Percentiles rank a stretch among this genome's conserved stretches.
These are phyloP conservation scores for Drosophila suboccidentalis DNA, from an alignment of 2,888 invertebrate genomes.

Conservation along the genomic window DNA sequence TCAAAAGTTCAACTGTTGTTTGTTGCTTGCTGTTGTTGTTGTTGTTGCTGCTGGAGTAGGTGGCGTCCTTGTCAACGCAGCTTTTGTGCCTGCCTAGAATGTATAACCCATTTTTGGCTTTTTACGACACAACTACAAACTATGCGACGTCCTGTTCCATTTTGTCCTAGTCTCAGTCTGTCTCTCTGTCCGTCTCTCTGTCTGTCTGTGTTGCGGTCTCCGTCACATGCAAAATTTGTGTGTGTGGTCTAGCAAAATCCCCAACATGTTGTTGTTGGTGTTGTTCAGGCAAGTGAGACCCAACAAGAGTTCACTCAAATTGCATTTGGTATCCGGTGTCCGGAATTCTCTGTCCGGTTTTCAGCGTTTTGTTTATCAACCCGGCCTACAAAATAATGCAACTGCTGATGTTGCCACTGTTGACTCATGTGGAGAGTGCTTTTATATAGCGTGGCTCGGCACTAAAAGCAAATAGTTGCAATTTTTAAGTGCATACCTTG, in stretches of 20 bases:
- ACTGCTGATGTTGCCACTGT: conserved; percentile 11
- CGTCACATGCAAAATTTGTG: conserved; percentile 73
- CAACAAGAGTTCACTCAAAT: conserved; percentile 80
- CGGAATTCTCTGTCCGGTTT: conserved; percentile 29
- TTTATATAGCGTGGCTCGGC: conserved; percentile 39
- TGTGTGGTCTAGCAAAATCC: conserved; percentile 62
- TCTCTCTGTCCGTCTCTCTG: conserved; percentile 24
- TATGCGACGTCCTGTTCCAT: conserved; percentile 31
- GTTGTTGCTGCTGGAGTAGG: conserved; percentile 50
- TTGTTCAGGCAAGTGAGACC: conserved; percentile 72
- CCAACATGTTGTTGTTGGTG: conserved; percentile 57
- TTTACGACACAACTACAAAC: conserved; percentile 74
- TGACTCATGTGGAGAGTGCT: conserved; percentile 7
- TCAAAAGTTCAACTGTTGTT: conserved; percentile 69
- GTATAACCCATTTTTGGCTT: conserved; percentile 81
- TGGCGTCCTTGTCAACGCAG: conserved; percentile 77
- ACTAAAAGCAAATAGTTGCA: conserved; percentile 53
- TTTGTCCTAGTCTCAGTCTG: conserved; percentile 7
- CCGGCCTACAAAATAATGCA: conserved; percentile 60
- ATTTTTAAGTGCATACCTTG: conserved; percentile 51
- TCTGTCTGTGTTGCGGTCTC: conserved; percentile 50
- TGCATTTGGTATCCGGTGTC: conserved; percentile 70
- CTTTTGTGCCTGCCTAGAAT: conserved; percentile 77
- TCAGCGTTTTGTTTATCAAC: conserved; percentile 56
- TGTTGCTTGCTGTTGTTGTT: conserved; percentile 27